Base-by-base conservation (phyloP, 2,888 invertebrate genomes). In the Thereva nobilitata region DNA sequence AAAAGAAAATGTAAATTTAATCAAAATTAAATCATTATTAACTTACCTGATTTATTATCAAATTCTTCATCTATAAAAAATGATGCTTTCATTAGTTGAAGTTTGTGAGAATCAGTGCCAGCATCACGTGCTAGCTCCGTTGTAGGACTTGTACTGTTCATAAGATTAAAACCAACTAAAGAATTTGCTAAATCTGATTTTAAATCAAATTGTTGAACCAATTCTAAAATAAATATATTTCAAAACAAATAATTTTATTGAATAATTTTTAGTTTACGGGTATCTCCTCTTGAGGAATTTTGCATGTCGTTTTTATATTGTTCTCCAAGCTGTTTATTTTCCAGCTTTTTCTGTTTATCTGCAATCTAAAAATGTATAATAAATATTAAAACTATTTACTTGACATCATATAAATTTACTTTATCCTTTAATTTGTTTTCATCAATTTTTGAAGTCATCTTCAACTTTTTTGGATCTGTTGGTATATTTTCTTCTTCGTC, bases 21-120 rank as follows among this genome's bases (percentile, higher is more conserved):
- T n/a, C 44, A 35, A n/a, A 9, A 50, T 52, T 53, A 45, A 40
- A 35, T 44, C 23, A 12, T 8, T 7, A 34, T 54, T 45, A 54
- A 38, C 9, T 35, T 69, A 75, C 78, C 74, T 50, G 77, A 76
- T 68, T 76, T 76, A 6, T 75, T 73, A 42, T 80, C 79, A 52
- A 73, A 71, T 50, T 74, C 77, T 54, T 80, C 77, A 0, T 76
- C 78, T 8, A 74, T 70, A 59, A 81, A 93, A 59, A 93, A 85
- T 0, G 90, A 91, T 0, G 91, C 91, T 77, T 93, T 93, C 92
- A 93, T 93, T 0, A 92, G 81, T 74, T 93, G 92, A 40, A 92
- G 83, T 73, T 86, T 87, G 72, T 89, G 88, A 10, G 88, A 84
- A 71, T 86, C 86, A 0, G 86, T 82, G 44, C 87, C 84, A 61